Base-by-base conservation (phyloP, 2,888 invertebrate species). In the Drosophila rellima region DNA sequence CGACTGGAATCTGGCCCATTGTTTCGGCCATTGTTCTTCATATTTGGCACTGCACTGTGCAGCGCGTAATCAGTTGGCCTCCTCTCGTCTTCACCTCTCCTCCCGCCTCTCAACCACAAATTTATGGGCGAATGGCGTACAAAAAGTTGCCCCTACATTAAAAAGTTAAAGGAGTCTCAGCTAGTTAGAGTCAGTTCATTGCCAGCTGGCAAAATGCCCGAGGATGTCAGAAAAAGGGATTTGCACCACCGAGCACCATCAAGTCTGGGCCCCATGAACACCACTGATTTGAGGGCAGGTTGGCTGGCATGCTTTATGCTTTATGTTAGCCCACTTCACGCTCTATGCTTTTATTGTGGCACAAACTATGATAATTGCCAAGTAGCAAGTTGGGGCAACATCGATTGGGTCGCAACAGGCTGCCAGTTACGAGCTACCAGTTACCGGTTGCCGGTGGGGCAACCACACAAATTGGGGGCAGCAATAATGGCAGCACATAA, bases 91-190 rank as follows among this genome's bases (percentile, higher is more conserved):
- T 1, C 3, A 11, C 13, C 13, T 13, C 4, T 11, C 13, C 4
- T 33, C 4, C 17, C 17, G 5, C 40, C 4, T n/a, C 11, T 4
- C 2, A 47, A 15, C 51, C 37, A 40, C 17, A 50, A 66, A 51
- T 64, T 59, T 63, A 70, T 51, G 60, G 52, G 29, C 29, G 40
- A 33, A 48, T 44, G 17, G 15, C 26, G 15, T 61, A 55, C 61
- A 76, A 78, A 82, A 88, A 79, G 67, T 70, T 79, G 59, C n/a
- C 42, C 18, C 3, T 63, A 52, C 80, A 82, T 77, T 79, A 69
- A 88, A 88, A 83, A 88, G 86, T 82, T 85, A 67, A 82, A 65
- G 69, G 67, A 70, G 63, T 65, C 51, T 63, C 63, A 48, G 64
- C 50, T 70, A 65, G 80, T 80, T 65, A 62, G 26, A 26, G 39